Conservation (phyloP, 2,113 vertebrate species). For the Actinemys pallida region DNA sequence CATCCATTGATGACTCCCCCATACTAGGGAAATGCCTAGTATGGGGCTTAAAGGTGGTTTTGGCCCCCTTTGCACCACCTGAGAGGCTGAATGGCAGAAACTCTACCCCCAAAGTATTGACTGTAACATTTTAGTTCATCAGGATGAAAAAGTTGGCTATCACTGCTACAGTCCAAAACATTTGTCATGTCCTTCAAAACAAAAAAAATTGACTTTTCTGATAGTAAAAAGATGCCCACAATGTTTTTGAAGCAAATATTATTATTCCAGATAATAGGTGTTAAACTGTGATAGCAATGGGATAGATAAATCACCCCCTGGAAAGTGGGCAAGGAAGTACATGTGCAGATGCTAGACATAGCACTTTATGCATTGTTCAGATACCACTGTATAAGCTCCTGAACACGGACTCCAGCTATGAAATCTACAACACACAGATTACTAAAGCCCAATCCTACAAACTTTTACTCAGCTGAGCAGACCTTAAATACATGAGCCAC, state of each 20-base stretch:
- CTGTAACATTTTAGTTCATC: background rate
- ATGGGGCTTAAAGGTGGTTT: background rate
- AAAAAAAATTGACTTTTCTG: background rate
- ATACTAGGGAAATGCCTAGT: background rate
- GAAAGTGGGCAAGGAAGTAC: background rate
- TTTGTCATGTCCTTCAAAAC: background rate
- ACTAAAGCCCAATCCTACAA: background rate
- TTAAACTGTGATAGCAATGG: background rate
- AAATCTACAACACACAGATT: background rate
- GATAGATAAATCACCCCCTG: background rate
- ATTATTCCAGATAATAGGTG: background rate
- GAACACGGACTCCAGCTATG: background rate
- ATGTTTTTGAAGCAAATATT: background rate
- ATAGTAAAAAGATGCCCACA: background rate
- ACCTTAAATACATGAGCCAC: background rate
- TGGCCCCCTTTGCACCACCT: background rate
- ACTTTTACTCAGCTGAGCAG: background rate
- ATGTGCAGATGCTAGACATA: background rate
- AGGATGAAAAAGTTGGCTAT: background rate
- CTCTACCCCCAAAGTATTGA: background rate
- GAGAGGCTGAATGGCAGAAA: background rate
- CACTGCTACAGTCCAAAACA: background rate
- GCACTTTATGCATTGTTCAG: conserved; percentile 29
- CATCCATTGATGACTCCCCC: background rate
- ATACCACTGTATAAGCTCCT: background rate